Evolutionary conservation across 1,140 invertebrate genomes (phyloP).

Genomic region (Nephila pilipes): DNA sequence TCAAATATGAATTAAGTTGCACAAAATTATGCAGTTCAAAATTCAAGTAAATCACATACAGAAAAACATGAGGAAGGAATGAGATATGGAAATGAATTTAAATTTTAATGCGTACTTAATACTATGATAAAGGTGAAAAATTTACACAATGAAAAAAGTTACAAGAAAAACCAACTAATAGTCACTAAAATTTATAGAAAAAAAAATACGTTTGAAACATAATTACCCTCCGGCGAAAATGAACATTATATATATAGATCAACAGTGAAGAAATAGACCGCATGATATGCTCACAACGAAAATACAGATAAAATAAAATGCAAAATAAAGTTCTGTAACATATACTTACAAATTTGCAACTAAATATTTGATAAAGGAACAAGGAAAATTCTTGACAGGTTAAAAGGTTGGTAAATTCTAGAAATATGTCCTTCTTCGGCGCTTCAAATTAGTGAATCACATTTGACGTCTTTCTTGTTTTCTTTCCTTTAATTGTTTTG

Average conservation of each 20-base stretch:
- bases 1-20: no score
- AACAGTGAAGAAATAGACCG: neutral
- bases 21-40: no score
- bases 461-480: neutral
- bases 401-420: neutral
- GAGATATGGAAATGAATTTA: no score
- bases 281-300: neutral
- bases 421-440: neutral
- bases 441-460: neutral
- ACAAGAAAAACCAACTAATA: no score
- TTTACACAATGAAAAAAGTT: no score
- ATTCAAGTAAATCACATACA: no score
- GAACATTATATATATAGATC: neutral
- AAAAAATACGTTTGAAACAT: neutral
- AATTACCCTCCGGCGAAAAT: neutral
- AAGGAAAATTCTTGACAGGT: slow-evolving; percentile 15
- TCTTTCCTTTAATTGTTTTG: slow-evolving; percentile 1
- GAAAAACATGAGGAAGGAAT: no score
- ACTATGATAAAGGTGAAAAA: no score
- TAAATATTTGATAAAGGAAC: neutral
- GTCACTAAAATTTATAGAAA: no score
- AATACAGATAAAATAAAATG: neutral
- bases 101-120: no score
- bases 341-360: neutral
- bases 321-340: neutral